These are phyloP conservation scores for Perdix hodgsoniae DNA, from an alignment of 2,797 vertebrate species.

Conservation along the genomic window DNA sequence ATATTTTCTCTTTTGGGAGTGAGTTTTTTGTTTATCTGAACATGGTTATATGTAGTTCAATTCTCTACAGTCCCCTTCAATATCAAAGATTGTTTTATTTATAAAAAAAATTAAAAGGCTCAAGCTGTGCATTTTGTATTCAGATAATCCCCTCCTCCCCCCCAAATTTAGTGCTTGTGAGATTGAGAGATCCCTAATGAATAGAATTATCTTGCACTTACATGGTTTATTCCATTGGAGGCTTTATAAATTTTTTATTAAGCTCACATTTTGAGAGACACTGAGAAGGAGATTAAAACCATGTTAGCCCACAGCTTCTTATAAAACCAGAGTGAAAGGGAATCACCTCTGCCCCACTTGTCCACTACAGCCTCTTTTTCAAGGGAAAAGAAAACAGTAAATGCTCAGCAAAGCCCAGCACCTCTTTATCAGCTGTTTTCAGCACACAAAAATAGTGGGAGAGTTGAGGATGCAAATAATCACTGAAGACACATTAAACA, in stretches of 20 bases:
- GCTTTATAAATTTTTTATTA: conserved; percentile 69
- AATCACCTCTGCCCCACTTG: not conserved
- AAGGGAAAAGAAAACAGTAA: not conserved
- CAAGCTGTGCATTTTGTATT: conserved; percentile 56
- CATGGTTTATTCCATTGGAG: conserved; percentile 29
- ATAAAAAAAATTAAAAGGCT: conserved; percentile 62
- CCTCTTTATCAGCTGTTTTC: not conserved
- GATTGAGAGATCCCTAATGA: conserved; percentile 62
- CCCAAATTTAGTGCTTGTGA: conserved; percentile 27
- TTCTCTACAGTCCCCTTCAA: conserved; percentile 26
- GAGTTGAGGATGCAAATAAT: not conserved
- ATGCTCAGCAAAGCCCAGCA: not conserved
- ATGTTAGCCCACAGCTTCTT: not conserved
- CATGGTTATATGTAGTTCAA: conserved; percentile 31
- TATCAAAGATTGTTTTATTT: conserved; percentile 62
- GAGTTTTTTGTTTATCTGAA: conserved; percentile 52
- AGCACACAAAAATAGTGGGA: not conserved
- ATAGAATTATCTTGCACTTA: conserved; percentile 69
- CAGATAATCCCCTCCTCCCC: conserved; percentile 16
- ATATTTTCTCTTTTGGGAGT: conserved; percentile 1
- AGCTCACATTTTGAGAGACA: conserved; percentile 45
- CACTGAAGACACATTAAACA: not conserved
- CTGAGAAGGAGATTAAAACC: conserved; percentile 12
- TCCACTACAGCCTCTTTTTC: not conserved
- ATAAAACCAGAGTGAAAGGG: not conserved